A percentile compares a stretch with the other conserved stretches of the same genome.
Evolutionary conservation across 1,140 invertebrate species (phyloP).

Genomic region (Sitobion miscanthi): DNA sequence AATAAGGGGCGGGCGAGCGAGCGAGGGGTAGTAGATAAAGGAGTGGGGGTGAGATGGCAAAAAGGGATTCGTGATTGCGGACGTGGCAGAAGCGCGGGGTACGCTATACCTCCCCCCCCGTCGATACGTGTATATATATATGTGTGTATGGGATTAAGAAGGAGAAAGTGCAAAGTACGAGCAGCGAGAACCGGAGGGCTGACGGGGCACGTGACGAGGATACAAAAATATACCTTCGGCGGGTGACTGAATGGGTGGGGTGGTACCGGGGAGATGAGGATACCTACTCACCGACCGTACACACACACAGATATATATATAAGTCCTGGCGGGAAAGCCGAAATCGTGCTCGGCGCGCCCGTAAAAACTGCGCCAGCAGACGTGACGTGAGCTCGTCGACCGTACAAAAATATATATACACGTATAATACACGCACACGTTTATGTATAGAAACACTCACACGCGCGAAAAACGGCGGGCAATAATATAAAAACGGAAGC

Average conservation of each 20-base stretch:
- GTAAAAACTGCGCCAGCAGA: slow-evolving; percentile 49
- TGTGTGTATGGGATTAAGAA: slow-evolving; percentile 33
- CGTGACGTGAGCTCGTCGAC: slow-evolving; percentile 46
- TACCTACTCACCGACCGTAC: not conserved
- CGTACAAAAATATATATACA: not conserved
- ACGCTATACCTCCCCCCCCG: not conserved
- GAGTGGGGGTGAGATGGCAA: not conserved
- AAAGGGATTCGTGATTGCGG: slow-evolving; percentile 55
- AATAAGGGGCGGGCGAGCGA: not conserved
- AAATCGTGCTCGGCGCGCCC: slow-evolving; percentile 50
- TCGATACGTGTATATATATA: not conserved
- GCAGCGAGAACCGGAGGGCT: slow-evolving; percentile 31
- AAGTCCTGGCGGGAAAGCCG: slow-evolving; percentile 47
- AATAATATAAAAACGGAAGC: slow-evolving; percentile 36
- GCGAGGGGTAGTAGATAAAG: not conserved
- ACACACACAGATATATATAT: not conserved
- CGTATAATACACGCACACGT: not conserved
- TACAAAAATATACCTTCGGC: slow-evolving; percentile 32
- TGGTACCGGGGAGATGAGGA: not conserved
- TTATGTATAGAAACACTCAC: not conserved
- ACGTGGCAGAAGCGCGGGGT: not conserved
- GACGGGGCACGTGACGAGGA: slow-evolving; percentile 47
- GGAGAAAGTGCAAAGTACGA: slow-evolving; percentile 51
- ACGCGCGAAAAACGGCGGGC: slow-evolving; percentile 24
- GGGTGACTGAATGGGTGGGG: not conserved